Percentiles rank a stretch among this genome's conserved stretches.
Conservation (phyloP, 2,888 invertebrate species). For the Meliscaeva auricollis region DNA sequence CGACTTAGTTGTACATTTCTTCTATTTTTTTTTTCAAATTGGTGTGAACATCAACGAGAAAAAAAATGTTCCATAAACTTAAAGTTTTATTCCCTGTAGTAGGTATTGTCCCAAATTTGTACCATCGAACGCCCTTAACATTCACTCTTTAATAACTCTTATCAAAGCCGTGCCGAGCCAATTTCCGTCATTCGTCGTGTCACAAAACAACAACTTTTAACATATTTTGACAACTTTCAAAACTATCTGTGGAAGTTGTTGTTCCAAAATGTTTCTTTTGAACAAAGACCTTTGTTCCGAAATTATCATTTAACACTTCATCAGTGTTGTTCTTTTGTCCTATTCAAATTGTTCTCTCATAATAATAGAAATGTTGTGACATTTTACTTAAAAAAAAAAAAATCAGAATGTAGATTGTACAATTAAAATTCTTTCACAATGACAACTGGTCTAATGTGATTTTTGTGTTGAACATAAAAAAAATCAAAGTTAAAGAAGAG, state of each 20-base stretch:
- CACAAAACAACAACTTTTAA: background rate
- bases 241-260: background rate
- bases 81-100: background rate
- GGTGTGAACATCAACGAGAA: no score
- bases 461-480: conserved; percentile 58
- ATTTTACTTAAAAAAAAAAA: conserved; percentile 21
- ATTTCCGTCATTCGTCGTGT: background rate
- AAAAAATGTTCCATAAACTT: background rate
- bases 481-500: no score
- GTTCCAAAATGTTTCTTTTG: background rate
- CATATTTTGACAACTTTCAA: conserved; percentile 5
- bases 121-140: no score
- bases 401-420: conserved; percentile 12
- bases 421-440: conserved; percentile 44
- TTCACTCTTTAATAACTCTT: background rate
- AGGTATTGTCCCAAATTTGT: background rate
- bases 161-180: background rate
- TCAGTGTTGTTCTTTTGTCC: conserved; percentile 20
- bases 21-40: no score
- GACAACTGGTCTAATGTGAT: conserved; percentile 59
- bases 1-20: no score
- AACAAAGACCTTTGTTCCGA: conserved; percentile 1
- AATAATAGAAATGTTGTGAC: conserved; percentile 45
- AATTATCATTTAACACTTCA: conserved; percentile 52
- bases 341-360: background rate